phyloP scores from a whole-genome alignment of 2,888 invertebrate genomes.

The Neoascia interrupta region DNA sequence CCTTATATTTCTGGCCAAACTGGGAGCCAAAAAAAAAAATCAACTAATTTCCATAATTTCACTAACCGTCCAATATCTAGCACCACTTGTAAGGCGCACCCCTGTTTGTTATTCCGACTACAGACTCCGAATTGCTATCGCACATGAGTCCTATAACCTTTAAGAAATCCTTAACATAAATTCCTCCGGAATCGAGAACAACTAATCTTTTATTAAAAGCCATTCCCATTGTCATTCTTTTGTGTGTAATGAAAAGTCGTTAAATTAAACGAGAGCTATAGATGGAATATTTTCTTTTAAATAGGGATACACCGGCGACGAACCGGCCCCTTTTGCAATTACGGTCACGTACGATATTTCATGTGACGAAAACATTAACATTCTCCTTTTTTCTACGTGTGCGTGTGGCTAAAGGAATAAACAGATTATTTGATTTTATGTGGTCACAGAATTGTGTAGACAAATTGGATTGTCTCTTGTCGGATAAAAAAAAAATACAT shows the following conservation, averaged over 20 bases:
- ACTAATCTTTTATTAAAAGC: constrained; percentile 69
- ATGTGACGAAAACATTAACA: constrained; percentile 42
- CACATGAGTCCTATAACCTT: constrained; percentile 50
- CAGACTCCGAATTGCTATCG: constrained; percentile 21
- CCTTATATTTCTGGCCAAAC: neutral
- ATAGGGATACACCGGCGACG: constrained; percentile 23
- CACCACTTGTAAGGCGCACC: neutral
- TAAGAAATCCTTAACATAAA: constrained; percentile 40
- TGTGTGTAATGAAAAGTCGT: constrained; percentile 66
- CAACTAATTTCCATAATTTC: too few species aligned
- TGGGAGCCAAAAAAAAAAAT: too few species aligned
- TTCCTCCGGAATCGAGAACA: constrained; percentile 51
- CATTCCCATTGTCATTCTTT: constrained; percentile 63
- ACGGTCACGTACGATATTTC: constrained; percentile 67
- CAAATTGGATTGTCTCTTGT: constrained; percentile 55
- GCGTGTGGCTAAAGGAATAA: constrained; percentile 56
- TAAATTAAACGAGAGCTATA: constrained; percentile 59
- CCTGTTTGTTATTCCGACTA: constrained; percentile 37
- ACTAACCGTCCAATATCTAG: neutral
- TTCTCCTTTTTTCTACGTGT: constrained; percentile 16
- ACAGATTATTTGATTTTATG: constrained; percentile 66
- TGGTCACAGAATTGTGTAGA: constrained; percentile 47
- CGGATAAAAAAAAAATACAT: neutral
- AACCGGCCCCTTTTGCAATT: constrained; percentile 46
- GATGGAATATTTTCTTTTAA: constrained; percentile 44